phyloP scores from a whole-genome alignment of 2,113 vertebrate species.

The Baryphthengus martii region DNA sequence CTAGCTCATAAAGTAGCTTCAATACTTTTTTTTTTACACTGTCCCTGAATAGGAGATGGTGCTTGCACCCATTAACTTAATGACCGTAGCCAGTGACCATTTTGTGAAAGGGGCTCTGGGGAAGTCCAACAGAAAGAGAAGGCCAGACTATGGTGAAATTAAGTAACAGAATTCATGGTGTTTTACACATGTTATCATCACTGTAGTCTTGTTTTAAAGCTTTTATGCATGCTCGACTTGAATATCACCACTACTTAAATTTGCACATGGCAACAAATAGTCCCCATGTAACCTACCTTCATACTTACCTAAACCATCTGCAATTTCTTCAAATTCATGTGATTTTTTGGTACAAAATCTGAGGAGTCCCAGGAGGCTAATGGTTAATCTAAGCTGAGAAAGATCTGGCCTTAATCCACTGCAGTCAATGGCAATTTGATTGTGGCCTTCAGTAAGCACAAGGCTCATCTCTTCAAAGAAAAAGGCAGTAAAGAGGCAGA shows the following conservation, averaged over 20 bases:
- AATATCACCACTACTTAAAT: not conserved
- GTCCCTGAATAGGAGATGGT: not conserved
- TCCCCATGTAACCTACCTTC: not conserved
- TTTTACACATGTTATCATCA: not conserved
- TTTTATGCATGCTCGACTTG: not conserved
- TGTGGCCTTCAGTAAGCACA: not conserved
- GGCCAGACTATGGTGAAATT: not conserved
- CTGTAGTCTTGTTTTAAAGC: not conserved
- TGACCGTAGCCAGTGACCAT: not conserved
- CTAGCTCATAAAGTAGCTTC: not conserved
- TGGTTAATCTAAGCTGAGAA: not conserved
- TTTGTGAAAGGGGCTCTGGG: not conserved
- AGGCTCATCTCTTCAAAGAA: not conserved
- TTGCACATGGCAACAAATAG: accelerated
- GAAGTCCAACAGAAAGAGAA: not conserved
- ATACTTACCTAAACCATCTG: not conserved
- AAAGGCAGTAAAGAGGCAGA: not conserved
- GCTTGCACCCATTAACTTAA: not conserved
- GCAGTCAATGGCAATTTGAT: not conserved
- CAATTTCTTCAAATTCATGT: not conserved
- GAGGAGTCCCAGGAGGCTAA: not conserved
- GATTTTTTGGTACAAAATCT: not conserved
- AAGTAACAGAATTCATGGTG: not conserved
- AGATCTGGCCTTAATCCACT: not conserved
- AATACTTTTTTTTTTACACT: not conserved